Base-by-base conservation (phyloP, 2,888 invertebrate species). In the Meiosimyza platycephala region DNA sequence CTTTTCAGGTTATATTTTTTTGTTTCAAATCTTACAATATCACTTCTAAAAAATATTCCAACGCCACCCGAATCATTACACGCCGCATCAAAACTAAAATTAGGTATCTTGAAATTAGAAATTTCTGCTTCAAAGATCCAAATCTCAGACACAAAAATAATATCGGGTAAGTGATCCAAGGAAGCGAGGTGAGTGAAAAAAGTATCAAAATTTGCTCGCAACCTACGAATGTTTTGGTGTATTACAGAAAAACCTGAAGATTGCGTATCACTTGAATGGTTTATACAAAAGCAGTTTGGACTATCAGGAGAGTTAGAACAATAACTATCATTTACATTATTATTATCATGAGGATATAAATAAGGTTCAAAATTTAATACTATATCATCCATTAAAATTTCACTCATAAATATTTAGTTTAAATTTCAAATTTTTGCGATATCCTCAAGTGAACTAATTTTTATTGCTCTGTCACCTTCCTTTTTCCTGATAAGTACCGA, bases 11-110 rank as follows among this genome's bases (percentile, higher is more conserved):
- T 28, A 28, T 28, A 4, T 3, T 28, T 28, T 28, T 28, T 28
- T 3, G 28, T 28, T 28, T 28, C 28, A 4, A 28, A 3, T 28
- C 28, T 22, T 22, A 22, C 3, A 3, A 22, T 15, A n/a, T 18
- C 15, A 54, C 54, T 55, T 55, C 16, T 55, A 16, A 55, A 55
- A 55, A n/a, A 55, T 55, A 55, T 5, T 12, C 54, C 16, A 55
- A 55, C 16, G 16, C 54, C 54, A 2, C 22, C 22, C 1, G 22
- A 22, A 22, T 22, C 22, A 22, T 22, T 22, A n/a, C 54, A 55
- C 16, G 54, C 18, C 3, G 54, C 54, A 12, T 16, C 54, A 55
- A 55, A 55, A 55, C 12, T 18, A 16, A 55, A 55, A 55, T 16
- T 16, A 11, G n/a, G 54, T 18, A 55, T 28, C 28, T 28, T 28